Base-by-base conservation (phyloP, 1,140 invertebrate species). In the Wiebesia pumilae region DNA sequence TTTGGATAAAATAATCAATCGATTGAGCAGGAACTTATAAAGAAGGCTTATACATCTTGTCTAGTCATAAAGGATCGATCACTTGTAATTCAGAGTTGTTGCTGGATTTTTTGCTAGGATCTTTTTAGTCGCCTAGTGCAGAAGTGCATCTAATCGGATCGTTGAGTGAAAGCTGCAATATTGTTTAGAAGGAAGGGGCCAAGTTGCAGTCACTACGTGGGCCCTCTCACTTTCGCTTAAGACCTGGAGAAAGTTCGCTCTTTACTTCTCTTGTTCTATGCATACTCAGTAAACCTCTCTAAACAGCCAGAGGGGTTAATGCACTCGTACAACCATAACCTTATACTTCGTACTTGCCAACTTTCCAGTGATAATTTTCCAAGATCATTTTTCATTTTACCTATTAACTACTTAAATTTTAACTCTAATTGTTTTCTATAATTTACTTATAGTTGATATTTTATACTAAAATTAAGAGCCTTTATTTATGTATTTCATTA, bases 161-260 rank as follows among this genome's bases (percentile, higher is more conserved):
- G 84, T 87, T 65, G 71, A 90, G 90, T 91, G 90, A 91, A 91
- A 91, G 90, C 88, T 89, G 85, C 62, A 10, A n/a, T 65, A 73
- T 33, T 65, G 30, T 47, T 54, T 78, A 88, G 86, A 81, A 82
- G 51, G 85, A 88, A 87, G 86, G 88, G 85, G 87, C 71, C 84
- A 83, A n/a, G 62, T 88, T 86, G 87, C 58, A 81, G 80, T 88
- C 62, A 84, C 81, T 65, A 81, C 65, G 81, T 81, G 88, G 88
- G 87, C 88, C 93, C 92, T 93, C 91, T 93, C 91, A 93, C 93
- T 93, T 93, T 93, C 92, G 92, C 92, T 92, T 86, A 90, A 88
- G 47, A 75, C 75, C 12, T 88, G 91, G 93, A 92, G 93, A 93
- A 93, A 93, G 93, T 93, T 90, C 88, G 87, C 69, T 71, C 84